phyloP scores from a whole-genome alignment of 2,888 invertebrate genomes.

The Drosophila kambysellisi region DNA sequence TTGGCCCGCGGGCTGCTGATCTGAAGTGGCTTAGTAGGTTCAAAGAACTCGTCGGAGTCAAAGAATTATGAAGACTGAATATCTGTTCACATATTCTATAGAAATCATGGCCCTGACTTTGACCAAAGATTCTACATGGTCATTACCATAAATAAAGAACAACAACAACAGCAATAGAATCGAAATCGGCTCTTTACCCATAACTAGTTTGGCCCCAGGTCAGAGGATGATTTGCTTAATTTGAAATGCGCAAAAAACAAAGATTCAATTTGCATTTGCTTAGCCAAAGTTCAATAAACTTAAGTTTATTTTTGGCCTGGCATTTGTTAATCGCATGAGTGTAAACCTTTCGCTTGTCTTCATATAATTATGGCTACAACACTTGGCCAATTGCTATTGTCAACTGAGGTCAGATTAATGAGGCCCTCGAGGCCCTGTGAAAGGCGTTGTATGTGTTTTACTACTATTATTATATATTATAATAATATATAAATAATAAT shows the following conservation, averaged over 20 bases:
- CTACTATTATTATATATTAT: too few relatives aligned
- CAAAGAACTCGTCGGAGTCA: conserved; percentile 53
- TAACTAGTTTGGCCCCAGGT: conserved; percentile 71
- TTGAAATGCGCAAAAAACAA: conserved; percentile 53
- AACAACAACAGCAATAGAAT: conserved; percentile 5
- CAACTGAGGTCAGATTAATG: conserved; percentile 61
- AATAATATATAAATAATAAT: background rate
- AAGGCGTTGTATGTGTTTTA: conserved; percentile 8
- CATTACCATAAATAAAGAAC: conserved; percentile 43
- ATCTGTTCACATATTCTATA: conserved; percentile 8
- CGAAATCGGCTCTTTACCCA: conserved; percentile 29
- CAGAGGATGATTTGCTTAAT: conserved; percentile 69
- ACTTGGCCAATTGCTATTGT: conserved; percentile 58
- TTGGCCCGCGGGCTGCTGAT: conserved; percentile 41
- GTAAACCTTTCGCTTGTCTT: conserved; percentile 60
- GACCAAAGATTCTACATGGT: conserved; percentile 39
- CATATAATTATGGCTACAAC: conserved; percentile 39
- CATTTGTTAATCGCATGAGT: background rate
- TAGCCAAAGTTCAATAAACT: conserved; percentile 73
- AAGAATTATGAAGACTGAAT: conserved; percentile 43
- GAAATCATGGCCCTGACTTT: conserved; percentile 56
- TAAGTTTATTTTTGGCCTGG: conserved; percentile 8
- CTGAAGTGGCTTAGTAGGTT: conserved; percentile 56
- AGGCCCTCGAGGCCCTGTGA: conserved; percentile 29
- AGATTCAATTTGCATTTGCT: conserved; percentile 42